Evolutionary conservation across 2,797 vertebrate genomes (phyloP).

Genomic region (Sebastes trivittatus): DNA sequence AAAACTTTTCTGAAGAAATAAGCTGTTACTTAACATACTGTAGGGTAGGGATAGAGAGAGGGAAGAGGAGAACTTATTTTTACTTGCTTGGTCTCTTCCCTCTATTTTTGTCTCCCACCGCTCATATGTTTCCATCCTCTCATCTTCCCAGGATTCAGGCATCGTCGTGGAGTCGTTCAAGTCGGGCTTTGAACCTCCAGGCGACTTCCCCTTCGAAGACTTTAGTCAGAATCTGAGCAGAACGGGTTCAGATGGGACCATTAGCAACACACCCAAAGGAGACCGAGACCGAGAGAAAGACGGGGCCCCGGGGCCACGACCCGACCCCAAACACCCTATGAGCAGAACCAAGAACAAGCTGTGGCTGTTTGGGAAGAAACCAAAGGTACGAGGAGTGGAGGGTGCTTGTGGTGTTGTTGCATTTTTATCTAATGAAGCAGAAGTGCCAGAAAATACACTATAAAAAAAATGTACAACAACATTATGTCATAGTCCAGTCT

Average conservation of each 20-base stretch:
- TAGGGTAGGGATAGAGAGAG: background rate
- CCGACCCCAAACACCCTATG: constrained; percentile 90
- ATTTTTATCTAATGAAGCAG: background rate
- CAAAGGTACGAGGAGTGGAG: constrained; percentile 87
- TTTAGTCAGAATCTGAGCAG: constrained; percentile 97
- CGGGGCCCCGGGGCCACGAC: constrained; percentile 73
- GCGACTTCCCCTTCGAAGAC: constrained; percentile 97
- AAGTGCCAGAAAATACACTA: background rate
- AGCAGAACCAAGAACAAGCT: constrained; percentile 96
- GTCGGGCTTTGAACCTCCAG: constrained; percentile 95
- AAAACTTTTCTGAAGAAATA: background rate
- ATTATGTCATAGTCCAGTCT: background rate
- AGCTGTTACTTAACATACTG: background rate
- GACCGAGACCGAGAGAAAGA: constrained; percentile 74
- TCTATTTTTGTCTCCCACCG: background rate
- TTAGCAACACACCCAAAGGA: constrained; percentile 86
- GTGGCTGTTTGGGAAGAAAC: constrained; percentile 99
- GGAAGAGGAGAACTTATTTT: background rate
- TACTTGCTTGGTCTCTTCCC: background rate
- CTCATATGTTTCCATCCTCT: background rate
- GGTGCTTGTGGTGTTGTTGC: background rate
- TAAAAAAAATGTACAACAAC: no score
- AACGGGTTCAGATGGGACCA: constrained; percentile 94
- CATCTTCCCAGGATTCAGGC: constrained; percentile 87
- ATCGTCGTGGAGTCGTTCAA: constrained; percentile 98